Conservation (phyloP, 30 jellyfish, hydroid and myxozoan species). For the Aurelia aurita region DNA sequence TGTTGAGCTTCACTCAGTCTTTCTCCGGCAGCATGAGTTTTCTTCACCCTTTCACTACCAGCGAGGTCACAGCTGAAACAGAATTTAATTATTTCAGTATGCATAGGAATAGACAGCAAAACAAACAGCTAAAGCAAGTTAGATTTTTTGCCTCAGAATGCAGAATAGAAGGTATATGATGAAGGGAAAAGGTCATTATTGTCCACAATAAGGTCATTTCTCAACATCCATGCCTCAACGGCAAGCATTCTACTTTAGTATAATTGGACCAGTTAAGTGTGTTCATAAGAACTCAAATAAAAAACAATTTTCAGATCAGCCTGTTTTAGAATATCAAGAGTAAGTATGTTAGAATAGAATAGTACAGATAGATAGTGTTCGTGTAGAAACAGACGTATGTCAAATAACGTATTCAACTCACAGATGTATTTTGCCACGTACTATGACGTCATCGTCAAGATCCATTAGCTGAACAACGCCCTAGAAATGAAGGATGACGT, state of each 20-base stretch:
- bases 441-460: slow-evolving; percentile 89
- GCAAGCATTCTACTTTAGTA: too few species aligned
- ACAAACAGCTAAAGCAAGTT: neutral
- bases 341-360: too few species aligned
- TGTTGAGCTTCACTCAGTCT: slow-evolving; percentile 95
- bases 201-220: too few species aligned
- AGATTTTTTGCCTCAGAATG: neutral
- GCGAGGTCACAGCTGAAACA: slow-evolving; percentile 95
- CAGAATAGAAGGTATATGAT: too few species aligned
- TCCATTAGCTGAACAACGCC: slow-evolving; percentile 65
- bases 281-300: too few species aligned
- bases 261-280: too few species aligned
- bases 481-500: neutral
- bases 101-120: neutral
- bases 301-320: too few species aligned
- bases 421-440: slow-evolving; percentile 96
- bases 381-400: too few species aligned
- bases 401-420: slow-evolving; percentile 30
- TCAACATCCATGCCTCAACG: too few species aligned
- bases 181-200: too few species aligned
- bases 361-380: too few species aligned
- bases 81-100: neutral
- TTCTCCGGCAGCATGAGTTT: slow-evolving; percentile 95
- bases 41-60: slow-evolving; percentile 98
- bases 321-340: too few species aligned